phyloP scores from a whole-genome alignment of 1,140 invertebrate genomes.

The Solenopsis invicta region DNA sequence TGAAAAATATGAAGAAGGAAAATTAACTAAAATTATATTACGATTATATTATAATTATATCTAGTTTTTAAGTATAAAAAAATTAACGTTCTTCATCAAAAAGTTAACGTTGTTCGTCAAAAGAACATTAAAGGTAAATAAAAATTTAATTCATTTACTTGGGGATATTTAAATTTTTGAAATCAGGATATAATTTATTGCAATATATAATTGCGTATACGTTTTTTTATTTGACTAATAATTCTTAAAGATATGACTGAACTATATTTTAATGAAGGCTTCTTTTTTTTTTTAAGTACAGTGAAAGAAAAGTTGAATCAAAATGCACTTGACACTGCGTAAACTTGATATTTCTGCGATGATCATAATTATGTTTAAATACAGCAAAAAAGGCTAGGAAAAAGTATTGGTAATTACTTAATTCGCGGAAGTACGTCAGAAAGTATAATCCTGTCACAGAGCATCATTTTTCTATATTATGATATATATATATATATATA shows the following conservation, averaged over 20 bases:
- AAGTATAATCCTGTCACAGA: conserved; percentile 31
- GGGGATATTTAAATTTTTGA: not conserved
- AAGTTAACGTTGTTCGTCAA: too few relatives aligned
- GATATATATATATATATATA: not conserved
- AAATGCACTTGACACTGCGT: not conserved
- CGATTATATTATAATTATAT: too few relatives aligned
- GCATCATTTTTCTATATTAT: conserved; percentile 53
- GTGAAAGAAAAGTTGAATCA: not conserved
- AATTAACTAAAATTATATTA: not conserved
- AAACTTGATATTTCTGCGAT: not conserved
- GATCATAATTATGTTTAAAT: not conserved
- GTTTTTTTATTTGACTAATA: not conserved
- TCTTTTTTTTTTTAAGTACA: too few relatives aligned
- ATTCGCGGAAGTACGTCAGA: conserved; percentile 8
- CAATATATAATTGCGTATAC: not conserved
- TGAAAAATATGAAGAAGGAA: not conserved
- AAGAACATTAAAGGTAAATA: too few relatives aligned
- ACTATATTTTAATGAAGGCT: not conserved
- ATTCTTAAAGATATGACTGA: not conserved
- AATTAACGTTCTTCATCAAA: too few relatives aligned
- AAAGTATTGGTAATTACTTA: conserved; percentile 38
- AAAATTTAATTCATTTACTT: not conserved
- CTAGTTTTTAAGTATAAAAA: too few relatives aligned
- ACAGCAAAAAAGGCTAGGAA: not conserved
- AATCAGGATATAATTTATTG: not conserved